phyloP scores from a whole-genome alignment of 2,888 invertebrate species.

The Drosophila barbarae region DNA sequence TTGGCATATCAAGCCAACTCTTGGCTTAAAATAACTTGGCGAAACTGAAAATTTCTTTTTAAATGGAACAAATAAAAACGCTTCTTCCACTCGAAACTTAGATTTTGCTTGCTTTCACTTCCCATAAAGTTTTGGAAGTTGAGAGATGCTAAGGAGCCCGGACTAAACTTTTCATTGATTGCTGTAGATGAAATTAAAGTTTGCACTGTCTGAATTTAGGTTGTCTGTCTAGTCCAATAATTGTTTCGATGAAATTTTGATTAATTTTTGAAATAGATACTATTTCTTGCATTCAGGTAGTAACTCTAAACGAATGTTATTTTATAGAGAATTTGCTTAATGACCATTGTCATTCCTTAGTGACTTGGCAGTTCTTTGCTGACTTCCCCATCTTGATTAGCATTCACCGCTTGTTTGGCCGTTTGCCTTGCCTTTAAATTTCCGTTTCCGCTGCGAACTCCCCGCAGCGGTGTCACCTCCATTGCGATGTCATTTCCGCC shows the following conservation, averaged over 20 bases:
- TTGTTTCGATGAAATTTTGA: neutral
- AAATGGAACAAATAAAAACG: conserved; percentile 17
- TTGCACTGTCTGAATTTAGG: conserved; percentile 1
- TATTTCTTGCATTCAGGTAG: neutral
- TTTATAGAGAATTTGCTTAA: neutral
- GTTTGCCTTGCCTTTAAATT: conserved; percentile 41
- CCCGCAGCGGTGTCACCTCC: conserved; percentile 36
- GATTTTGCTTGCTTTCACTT: conserved; percentile 2
- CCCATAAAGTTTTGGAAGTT: conserved; percentile 14
- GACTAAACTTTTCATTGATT: conserved; percentile 3
- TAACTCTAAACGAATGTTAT: neutral
- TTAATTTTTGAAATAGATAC: neutral
- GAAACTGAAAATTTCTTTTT: conserved; percentile 12
- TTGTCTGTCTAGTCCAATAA: neutral
- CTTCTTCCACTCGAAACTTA: conserved; percentile 15
- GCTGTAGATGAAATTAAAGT: neutral
- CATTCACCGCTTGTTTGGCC: conserved; percentile 35
- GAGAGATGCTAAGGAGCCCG: neutral
- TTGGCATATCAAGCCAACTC: neutral
- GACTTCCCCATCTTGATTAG: conserved; percentile 38
- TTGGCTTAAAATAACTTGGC: conserved; percentile 14
- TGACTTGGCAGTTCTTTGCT: neutral
- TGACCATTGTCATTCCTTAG: neutral
- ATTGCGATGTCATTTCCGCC: conserved; percentile 36
- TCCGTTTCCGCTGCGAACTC: conserved; percentile 35